Evolutionary conservation across 2,888 invertebrate species (phyloP).

Genomic region (Rotaria sp.): DNA sequence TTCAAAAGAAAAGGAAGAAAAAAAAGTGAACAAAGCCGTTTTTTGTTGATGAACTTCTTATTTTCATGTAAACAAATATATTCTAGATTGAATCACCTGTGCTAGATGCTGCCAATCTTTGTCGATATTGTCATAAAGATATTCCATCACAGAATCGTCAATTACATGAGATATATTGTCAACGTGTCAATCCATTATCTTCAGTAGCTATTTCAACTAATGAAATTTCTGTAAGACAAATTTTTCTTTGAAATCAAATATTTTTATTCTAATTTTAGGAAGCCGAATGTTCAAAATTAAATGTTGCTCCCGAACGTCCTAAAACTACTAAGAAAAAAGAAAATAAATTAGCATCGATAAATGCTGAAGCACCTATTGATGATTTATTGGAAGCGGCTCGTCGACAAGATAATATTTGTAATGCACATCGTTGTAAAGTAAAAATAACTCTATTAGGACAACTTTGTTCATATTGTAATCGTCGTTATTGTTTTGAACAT

Average conservation of each 20-base stretch:
- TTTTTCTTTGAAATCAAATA: background rate
- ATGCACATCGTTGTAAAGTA: constrained; percentile 36
- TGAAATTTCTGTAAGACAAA: background rate
- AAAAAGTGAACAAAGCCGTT: background rate
- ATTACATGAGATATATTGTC: constrained; percentile 38
- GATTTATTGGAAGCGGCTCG: constrained; percentile 29
- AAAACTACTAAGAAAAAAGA: constrained; percentile 21
- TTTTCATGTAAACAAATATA: background rate
- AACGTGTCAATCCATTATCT: background rate
- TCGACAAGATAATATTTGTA: constrained; percentile 33
- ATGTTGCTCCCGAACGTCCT: background rate
- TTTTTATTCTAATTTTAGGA: background rate
- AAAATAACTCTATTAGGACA: constrained; percentile 37
- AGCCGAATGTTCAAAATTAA: background rate
- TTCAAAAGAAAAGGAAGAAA: background rate
- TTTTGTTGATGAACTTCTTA: background rate
- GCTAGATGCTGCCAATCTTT: constrained; percentile 23
- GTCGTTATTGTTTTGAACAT: constrained; percentile 39
- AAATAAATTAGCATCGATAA: constrained; percentile 32
- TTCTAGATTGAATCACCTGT: constrained; percentile 30
- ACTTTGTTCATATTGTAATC: constrained; percentile 39
- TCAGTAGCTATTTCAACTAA: background rate
- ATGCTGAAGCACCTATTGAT: constrained; percentile 32
- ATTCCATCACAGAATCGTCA: constrained; percentile 30
- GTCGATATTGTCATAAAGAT: constrained; percentile 36